phyloP scores from a whole-genome alignment of 2,888 invertebrate species.

The Rhagium mordax region DNA sequence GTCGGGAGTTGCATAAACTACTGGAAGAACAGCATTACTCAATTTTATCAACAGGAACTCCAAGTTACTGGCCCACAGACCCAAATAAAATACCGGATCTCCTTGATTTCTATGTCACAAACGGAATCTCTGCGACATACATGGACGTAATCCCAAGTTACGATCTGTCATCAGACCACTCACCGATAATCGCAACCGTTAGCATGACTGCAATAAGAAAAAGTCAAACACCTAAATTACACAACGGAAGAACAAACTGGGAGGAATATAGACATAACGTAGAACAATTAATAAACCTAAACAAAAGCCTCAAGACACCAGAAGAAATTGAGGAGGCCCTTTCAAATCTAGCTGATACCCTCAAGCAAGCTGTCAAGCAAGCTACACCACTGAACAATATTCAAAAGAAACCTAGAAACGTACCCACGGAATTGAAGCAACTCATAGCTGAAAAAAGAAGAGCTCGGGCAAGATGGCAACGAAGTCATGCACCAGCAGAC shows the following conservation, averaged over 20 bases:
- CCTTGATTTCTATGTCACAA: neutral
- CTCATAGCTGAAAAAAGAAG: conserved; percentile 16
- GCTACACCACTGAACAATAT: neutral
- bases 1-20: conserved; percentile 8
- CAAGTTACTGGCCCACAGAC: neutral
- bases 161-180: neutral
- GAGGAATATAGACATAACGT: neutral
- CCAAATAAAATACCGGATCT: neutral
- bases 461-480: conserved; percentile 21
- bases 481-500: conserved; percentile 11
- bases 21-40: neutral
- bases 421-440: conserved; percentile 1
- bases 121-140: too few species aligned
- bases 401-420: neutral
- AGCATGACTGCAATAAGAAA: neutral
- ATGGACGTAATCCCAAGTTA: too few species aligned
- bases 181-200: neutral
- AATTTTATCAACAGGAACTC: neutral
- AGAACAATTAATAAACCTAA: neutral
- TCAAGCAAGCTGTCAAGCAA: neutral
- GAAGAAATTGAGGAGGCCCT: neutral
- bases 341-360: neutral
- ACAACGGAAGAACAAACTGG: neutral
- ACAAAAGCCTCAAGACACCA: neutral
- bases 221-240: neutral